phyloP scores from a whole-genome alignment of 2,888 invertebrate species.

The Muscina levida region DNA sequence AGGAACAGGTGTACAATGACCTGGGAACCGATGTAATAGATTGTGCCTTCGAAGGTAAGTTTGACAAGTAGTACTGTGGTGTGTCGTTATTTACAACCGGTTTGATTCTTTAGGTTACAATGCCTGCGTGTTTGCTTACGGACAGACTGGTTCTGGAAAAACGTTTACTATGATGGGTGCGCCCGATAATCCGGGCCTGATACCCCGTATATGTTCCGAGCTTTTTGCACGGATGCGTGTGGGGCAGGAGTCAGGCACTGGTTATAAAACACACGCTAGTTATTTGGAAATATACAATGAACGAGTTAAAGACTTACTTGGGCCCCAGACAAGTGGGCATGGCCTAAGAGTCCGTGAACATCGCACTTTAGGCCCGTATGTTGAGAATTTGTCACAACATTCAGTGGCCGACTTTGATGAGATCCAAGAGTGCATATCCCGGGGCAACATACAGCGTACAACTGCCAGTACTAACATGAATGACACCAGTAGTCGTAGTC shows the following conservation, averaged over 20 bases:
- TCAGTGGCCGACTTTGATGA: constrained; percentile 92
- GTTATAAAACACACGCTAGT: constrained; percentile 92
- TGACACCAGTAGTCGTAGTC: constrained; percentile 93
- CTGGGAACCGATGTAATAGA: constrained; percentile 87
- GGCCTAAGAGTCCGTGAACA: constrained; percentile 89
- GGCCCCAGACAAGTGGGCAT: constrained; percentile 83
- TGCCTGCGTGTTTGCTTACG: constrained; percentile 95
- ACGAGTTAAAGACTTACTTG: constrained; percentile 87
- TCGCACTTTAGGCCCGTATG: constrained; percentile 90
- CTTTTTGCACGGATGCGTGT: constrained; percentile 90
- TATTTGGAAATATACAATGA: constrained; percentile 94
- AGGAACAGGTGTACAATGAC: constrained; percentile 89
- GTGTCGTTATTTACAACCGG: too few species aligned
- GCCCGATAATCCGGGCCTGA: constrained; percentile 89
- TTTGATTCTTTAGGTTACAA: constrained; percentile 83
- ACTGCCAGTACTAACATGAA: constrained; percentile 96
- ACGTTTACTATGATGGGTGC: constrained; percentile 95
- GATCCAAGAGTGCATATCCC: constrained; percentile 90
- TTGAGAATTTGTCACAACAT: constrained; percentile 92
- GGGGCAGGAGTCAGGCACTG: constrained; percentile 89
- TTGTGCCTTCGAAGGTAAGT: constrained; percentile 86
- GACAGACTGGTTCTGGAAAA: constrained; percentile 95
- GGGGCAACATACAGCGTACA: constrained; percentile 90
- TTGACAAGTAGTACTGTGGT: too few species aligned
- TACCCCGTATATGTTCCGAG: constrained; percentile 92